These are phyloP conservation scores for Rhyacophila evoluta DNA, from an alignment of 2,888 invertebrate species.

Conservation along the genomic window DNA sequence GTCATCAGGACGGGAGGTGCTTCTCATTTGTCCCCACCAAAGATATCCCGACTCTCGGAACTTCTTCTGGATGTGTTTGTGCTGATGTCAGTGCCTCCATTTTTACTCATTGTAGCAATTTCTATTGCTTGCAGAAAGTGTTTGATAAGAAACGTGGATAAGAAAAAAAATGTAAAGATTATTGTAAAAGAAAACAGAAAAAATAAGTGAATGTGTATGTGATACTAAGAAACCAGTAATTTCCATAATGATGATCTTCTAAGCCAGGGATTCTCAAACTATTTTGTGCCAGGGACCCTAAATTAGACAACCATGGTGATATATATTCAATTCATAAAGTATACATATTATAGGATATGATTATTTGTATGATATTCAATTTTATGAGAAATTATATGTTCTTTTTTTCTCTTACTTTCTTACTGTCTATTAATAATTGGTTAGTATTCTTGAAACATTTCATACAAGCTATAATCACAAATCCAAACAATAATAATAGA, in stretches of 20 bases:
- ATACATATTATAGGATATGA: no score
- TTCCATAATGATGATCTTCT: no score
- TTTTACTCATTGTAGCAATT: background rate
- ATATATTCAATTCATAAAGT: no score
- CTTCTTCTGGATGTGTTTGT: slow-evolving; percentile 35
- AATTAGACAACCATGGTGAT: no score
- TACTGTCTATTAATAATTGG: background rate
- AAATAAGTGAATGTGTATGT: background rate
- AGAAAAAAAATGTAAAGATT: background rate
- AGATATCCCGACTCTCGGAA: background rate
- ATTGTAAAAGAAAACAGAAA: background rate
- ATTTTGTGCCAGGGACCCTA: no score
- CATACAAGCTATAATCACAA: background rate
- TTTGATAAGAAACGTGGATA: background rate
- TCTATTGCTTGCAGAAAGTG: slow-evolving; percentile 13
- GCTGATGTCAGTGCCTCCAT: background rate
- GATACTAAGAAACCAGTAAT: no score
- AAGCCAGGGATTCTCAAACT: no score
- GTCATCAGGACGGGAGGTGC: slow-evolving; percentile 41
- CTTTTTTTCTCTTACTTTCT: background rate
- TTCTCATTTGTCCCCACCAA: slow-evolving; percentile 23
- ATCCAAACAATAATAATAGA: slow-evolving; percentile 10
- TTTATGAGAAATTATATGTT: background rate
- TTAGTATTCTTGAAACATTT: background rate
- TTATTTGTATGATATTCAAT: background rate